Base-by-base conservation (phyloP, 2,797 vertebrate genomes). In the Poeciliopsis gracilis region DNA sequence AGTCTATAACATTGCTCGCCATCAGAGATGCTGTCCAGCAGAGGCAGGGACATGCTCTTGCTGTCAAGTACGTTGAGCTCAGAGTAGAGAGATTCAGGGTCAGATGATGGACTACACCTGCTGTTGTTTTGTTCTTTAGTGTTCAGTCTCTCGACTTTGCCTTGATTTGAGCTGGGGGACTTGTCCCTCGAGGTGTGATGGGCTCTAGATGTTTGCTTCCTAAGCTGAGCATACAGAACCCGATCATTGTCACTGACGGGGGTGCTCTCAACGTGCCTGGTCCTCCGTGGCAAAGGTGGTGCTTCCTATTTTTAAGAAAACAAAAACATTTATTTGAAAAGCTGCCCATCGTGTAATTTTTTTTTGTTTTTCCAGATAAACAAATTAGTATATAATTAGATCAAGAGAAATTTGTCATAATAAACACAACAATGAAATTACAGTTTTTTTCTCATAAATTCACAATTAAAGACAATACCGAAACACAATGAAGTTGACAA, bases 231-330 rank as follows among this genome's bases (percentile, higher is more conserved):
- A 1, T 97, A 97, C 16, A 95, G 30, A 30, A 90, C 77, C 0
- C 66, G 76, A 3, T 45, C 83, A 9, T 90, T 85, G 30, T 88
- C 78, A 20, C 81, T 86, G 1, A 79, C 16, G 10, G 86, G 77
- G 47, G 18, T 36, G 10, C 8, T 84, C 0, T 92, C 90, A 0
- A 84, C 28, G 57, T 89, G 82, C 18, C 88, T 87, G 67, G 41
- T 59, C 38, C 92, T 94, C 80, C 84, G 94, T 0, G 95, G 94
- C 13, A 97, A 91, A 20, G 96, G 88, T 3, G 95, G 96, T 0
- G 92, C 88, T 30, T 89, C 90, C 91, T 92, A 81, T 80, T 83
- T 67, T 25, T 38, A 33, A 75, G 59, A 83, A 80, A 89, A 88
- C 18, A 76, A 83, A 43, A 63, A 2, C 61, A 70, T 9, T 12